Conservation (phyloP, 2,113 vertebrate genomes). For the Triplophysa siluroides region DNA sequence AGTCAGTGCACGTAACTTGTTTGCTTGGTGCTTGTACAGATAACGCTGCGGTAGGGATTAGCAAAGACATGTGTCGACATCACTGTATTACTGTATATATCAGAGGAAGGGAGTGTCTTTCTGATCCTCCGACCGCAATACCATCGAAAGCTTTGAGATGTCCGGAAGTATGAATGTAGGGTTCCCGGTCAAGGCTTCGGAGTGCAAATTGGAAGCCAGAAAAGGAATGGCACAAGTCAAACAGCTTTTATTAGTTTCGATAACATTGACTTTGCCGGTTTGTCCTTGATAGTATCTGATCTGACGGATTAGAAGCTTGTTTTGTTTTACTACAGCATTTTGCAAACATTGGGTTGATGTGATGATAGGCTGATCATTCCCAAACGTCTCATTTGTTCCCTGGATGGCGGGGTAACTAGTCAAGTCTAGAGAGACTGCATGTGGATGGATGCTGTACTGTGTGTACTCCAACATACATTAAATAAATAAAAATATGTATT, state of each 20-base stretch:
- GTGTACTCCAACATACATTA: too few relatives aligned
- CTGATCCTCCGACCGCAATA: neutral
- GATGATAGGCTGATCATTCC: too few relatives aligned
- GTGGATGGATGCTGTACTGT: too few relatives aligned
- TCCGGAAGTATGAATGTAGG: neutral
- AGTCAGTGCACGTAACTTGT: slow-evolving; percentile 42
- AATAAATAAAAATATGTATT: too few relatives aligned
- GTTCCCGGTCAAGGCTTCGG: neutral
- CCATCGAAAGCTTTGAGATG: neutral
- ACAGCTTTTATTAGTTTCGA: neutral
- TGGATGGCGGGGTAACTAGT: neutral
- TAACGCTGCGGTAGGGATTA: slow-evolving; percentile 30
- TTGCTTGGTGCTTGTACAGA: slow-evolving; percentile 10
- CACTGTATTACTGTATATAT: slow-evolving; percentile 2
- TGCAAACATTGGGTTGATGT: too few relatives aligned
- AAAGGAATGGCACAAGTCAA: neutral
- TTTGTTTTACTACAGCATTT: neutral
- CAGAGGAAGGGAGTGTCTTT: slow-evolving; percentile 1
- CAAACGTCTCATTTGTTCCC: neutral
- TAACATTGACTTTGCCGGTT: neutral
- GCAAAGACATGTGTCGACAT: slow-evolving; percentile 28
- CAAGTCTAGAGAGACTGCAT: too few relatives aligned
- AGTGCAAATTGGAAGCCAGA: neutral
- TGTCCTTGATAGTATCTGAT: neutral
- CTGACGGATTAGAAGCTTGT: neutral